A percentile compares a stretch with the other conserved stretches of the same genome.
Conservation (phyloP, 1,140 invertebrate species). For the Megathymus violae region DNA sequence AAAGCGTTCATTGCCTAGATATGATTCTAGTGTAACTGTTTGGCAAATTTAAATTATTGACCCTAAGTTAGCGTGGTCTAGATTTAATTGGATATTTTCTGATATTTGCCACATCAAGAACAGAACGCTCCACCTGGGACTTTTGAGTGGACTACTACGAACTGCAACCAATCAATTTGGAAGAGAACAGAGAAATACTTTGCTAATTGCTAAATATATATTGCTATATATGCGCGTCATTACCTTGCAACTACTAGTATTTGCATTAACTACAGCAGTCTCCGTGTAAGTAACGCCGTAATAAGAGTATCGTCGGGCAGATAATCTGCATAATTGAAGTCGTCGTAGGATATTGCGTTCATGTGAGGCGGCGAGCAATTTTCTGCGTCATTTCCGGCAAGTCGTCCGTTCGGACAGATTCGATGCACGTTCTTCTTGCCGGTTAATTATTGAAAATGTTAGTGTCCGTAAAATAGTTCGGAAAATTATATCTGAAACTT, state of each 20-base stretch:
- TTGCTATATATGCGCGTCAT: constrained; percentile 10
- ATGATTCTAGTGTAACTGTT: too few relatives aligned
- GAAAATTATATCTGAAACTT: background rate
- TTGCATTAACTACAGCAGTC: constrained; percentile 37
- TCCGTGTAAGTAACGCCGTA: constrained; percentile 59
- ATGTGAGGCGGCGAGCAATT: constrained; percentile 76
- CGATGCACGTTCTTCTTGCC: constrained; percentile 64
- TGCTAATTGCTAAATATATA: background rate
- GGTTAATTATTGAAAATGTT: constrained; percentile 66
- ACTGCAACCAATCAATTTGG: background rate
- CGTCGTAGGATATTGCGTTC: constrained; percentile 79
- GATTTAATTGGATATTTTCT: too few relatives aligned
- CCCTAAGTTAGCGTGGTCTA: too few relatives aligned
- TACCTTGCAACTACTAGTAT: constrained; percentile 15
- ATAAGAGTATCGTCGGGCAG: constrained; percentile 65
- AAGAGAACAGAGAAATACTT: background rate
- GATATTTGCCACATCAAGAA: too few relatives aligned
- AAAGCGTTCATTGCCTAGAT: too few relatives aligned
- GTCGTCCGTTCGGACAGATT: constrained; percentile 62
- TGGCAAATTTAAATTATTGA: too few relatives aligned
- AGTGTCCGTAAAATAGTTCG: constrained; percentile 38
- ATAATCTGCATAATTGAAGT: constrained; percentile 82
- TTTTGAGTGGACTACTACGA: too few relatives aligned
- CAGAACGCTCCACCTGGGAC: too few relatives aligned
- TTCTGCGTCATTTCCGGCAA: constrained; percentile 79